Percentiles rank a stretch among this genome's conserved stretches.
These are phyloP conservation scores for Mallotus villosus DNA, from an alignment of 2,797 vertebrate genomes.

Conservation along the genomic window DNA sequence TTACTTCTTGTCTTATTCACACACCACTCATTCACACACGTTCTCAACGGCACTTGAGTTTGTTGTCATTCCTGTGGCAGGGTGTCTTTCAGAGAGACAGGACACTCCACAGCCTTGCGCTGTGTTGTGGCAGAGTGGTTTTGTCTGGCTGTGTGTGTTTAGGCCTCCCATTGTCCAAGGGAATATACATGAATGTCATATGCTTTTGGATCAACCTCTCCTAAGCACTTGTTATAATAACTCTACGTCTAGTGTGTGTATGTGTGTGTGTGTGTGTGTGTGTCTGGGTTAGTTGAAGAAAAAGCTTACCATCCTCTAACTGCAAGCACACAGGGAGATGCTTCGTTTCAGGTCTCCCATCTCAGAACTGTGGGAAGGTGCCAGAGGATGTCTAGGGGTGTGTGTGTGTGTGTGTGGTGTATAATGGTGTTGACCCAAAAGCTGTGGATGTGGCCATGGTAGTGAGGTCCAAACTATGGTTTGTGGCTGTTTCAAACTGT, in stretches of 20 bases:
- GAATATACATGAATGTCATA: constrained; percentile 1
- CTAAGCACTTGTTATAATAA: neutral
- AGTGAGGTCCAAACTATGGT: too few relatives aligned
- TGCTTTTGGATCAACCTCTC: constrained; percentile 2
- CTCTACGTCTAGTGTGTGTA: neutral
- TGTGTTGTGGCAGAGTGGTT: neutral
- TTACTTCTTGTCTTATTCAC: neutral
- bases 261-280: neutral
- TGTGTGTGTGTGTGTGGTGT: neutral
- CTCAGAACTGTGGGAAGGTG: constrained; percentile 2
- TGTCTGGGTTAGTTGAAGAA: neutral
- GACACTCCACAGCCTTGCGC: neutral
- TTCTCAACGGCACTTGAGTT: neutral
- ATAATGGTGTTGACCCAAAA: too few relatives aligned
- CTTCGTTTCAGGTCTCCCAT: constrained; percentile 20
- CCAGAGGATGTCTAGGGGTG: constrained; percentile 2
- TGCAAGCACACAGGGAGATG: neutral
- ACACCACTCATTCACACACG: neutral
- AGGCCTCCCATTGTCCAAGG: neutral
- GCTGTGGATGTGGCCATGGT: too few relatives aligned
- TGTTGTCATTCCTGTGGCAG: neutral
- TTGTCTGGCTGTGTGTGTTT: constrained; percentile 13
- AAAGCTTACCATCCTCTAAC: neutral
- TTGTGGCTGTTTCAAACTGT: too few relatives aligned
- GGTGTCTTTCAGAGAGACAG: neutral